A percentile compares a stretch with the other conserved stretches of the same genome.
Conservation (phyloP, 2,113 vertebrate species). For the Pristiophorus japonicus region DNA sequence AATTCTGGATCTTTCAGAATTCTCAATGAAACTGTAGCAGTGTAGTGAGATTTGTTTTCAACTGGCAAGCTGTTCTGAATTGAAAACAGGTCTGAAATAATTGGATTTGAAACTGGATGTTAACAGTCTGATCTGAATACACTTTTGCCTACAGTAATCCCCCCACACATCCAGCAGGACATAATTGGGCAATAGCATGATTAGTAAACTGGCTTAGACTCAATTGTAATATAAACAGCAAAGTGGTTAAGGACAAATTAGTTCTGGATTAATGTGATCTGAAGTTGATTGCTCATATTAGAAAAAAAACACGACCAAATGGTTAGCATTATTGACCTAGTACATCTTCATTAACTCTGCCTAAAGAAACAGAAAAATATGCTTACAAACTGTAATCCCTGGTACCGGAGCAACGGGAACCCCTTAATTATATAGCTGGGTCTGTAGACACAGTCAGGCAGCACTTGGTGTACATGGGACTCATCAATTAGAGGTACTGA, state of each 20-base stretch:
- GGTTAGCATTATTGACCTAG: background rate
- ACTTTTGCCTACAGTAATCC: background rate
- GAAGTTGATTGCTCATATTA: background rate
- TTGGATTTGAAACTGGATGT: background rate
- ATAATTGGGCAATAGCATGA: background rate
- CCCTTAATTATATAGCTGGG: slow-evolving; percentile 80
- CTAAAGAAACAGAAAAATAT: background rate
- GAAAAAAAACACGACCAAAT: no score
- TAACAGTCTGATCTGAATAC: background rate
- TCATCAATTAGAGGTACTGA: slow-evolving; percentile 73
- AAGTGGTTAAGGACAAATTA: background rate
- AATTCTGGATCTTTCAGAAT: background rate
- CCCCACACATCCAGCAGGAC: background rate
- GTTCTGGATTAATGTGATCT: background rate
- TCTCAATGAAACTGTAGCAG: background rate
- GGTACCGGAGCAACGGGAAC: slow-evolving; percentile 73
- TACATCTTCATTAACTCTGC: background rate
- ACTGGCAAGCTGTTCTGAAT: background rate
- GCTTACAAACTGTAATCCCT: slow-evolving; percentile 90
- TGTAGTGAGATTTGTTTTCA: background rate
- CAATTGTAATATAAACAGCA: background rate
- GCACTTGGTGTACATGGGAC: slow-evolving; percentile 56
- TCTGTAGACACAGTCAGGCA: slow-evolving; percentile 77
- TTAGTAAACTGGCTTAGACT: background rate
- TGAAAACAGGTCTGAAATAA: background rate